Evolutionary conservation across 2,113 vertebrate species (phyloP).

Genomic region (Cephalophus harveyi): DNA sequence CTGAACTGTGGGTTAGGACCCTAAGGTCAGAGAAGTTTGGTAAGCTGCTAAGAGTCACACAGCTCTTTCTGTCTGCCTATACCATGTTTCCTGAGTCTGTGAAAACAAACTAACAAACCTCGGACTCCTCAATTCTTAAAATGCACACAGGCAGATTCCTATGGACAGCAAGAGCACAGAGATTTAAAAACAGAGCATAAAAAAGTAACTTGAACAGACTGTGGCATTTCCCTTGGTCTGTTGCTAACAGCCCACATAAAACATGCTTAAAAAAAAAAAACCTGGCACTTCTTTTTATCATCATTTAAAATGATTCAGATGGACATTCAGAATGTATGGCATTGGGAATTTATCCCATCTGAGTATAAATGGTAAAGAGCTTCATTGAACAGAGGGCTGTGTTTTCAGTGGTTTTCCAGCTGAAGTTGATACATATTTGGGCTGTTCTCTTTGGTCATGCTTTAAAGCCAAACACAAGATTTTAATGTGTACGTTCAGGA

Average conservation of each 20-base stretch:
- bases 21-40: neutral
- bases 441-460: neutral
- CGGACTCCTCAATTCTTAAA: conserved; percentile 9
- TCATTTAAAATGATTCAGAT: conserved; percentile 71
- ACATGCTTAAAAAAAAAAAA: conserved; percentile 70
- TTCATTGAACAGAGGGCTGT: neutral
- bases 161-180: conserved; percentile 58
- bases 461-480: neutral
- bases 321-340: conserved; percentile 66
- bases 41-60: neutral
- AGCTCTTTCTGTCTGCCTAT: neutral
- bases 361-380: neutral
- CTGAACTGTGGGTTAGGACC: neutral
- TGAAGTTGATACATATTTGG: neutral
- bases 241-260: conserved; percentile 75
- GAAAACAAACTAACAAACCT: neutral
- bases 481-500: conserved; percentile 10
- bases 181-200: conserved; percentile 69
- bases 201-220: conserved; percentile 74
- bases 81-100: neutral
- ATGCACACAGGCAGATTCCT: conserved; percentile 43
- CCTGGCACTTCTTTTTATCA: conserved; percentile 56
- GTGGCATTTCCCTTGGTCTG: conserved; percentile 74
- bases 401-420: neutral
- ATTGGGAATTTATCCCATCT: neutral